These are phyloP conservation scores for Cariama cristata DNA, from an alignment of 2,113 vertebrate species.

Conservation along the genomic window DNA sequence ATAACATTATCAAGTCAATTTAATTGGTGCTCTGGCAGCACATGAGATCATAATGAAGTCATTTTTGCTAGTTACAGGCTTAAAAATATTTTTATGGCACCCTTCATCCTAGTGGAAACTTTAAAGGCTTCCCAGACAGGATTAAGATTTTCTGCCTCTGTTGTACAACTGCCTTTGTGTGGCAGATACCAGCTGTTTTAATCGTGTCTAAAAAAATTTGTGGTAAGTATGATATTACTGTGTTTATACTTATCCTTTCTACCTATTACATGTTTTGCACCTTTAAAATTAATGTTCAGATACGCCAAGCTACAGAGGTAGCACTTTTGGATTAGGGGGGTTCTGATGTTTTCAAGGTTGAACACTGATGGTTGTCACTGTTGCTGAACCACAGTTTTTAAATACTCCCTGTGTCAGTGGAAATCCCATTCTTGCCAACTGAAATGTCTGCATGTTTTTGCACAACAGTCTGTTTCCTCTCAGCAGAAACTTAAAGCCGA, in stretches of 20 bases:
- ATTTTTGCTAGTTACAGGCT: conserved; percentile 60
- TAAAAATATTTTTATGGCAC: conserved; percentile 66
- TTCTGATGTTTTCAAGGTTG: neutral
- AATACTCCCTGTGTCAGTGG: rapidly evolving
- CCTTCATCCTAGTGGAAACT: conserved; percentile 39
- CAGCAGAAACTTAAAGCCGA: neutral
- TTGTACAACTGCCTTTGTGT: neutral
- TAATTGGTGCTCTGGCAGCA: conserved; percentile 67
- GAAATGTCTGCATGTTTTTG: neutral
- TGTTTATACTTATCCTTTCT: neutral
- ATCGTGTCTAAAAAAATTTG: neutral
- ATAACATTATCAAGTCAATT: conserved; percentile 73
- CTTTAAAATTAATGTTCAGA: neutral
- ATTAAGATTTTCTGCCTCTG: neutral
- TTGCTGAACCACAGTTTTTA: neutral
- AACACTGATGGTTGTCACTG: neutral
- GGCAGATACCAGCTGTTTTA: neutral
- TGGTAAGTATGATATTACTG: neutral
- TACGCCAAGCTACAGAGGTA: neutral
- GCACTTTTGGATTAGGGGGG: neutral
- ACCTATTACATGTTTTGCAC: neutral
- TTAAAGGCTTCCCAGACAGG: neutral
- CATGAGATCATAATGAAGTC: conserved; percentile 67
- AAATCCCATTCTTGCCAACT: neutral
- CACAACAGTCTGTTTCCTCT: neutral